A percentile compares a stretch with the other conserved stretches of the same genome.
Conservation (phyloP, 2,888 invertebrate species). For the Anoncus sp. region DNA sequence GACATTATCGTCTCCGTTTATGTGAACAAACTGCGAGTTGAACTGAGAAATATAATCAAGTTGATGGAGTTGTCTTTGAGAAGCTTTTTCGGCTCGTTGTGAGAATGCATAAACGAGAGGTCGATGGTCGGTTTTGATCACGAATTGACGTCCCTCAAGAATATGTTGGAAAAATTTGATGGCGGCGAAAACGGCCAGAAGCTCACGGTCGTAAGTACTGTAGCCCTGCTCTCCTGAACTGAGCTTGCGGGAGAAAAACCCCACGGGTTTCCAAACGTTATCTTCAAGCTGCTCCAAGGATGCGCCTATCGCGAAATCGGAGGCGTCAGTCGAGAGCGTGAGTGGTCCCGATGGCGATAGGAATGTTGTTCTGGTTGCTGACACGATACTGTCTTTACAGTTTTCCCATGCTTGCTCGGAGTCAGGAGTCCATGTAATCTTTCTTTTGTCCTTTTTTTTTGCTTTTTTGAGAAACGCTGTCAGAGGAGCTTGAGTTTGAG, state of each 20-base stretch:
- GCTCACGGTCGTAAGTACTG: slow-evolving; percentile 50
- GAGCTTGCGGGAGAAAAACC: slow-evolving; percentile 41
- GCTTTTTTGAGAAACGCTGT: slow-evolving; percentile 60
- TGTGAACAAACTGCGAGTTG: slow-evolving; percentile 26
- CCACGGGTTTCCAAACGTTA: slow-evolving; percentile 1
- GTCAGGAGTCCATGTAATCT: no score
- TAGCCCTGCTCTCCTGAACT: slow-evolving; percentile 8
- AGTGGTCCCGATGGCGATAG: background rate
- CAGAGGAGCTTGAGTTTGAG: slow-evolving; percentile 75
- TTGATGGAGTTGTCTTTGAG: slow-evolving; percentile 18
- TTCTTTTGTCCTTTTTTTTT: slow-evolving; percentile 57
- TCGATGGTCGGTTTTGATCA: slow-evolving; percentile 47
- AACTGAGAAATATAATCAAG: slow-evolving; percentile 49
- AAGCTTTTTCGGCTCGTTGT: slow-evolving; percentile 9
- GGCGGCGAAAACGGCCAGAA: slow-evolving; percentile 30
- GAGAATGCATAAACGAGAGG: slow-evolving; percentile 11
- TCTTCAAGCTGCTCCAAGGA: slow-evolving; percentile 10
- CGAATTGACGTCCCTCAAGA: slow-evolving; percentile 23
- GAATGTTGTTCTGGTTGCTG: background rate
- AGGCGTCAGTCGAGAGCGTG: slow-evolving; percentile 10
- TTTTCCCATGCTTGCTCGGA: background rate
- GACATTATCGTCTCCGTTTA: slow-evolving; percentile 25
- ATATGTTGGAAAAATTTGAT: slow-evolving; percentile 8
- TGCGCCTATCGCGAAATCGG: slow-evolving; percentile 21
- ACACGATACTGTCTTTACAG: background rate